These are phyloP conservation scores for Schizopygopsis pylzovi DNA, from an alignment of 2,797 vertebrate genomes.

Conservation along the genomic window DNA sequence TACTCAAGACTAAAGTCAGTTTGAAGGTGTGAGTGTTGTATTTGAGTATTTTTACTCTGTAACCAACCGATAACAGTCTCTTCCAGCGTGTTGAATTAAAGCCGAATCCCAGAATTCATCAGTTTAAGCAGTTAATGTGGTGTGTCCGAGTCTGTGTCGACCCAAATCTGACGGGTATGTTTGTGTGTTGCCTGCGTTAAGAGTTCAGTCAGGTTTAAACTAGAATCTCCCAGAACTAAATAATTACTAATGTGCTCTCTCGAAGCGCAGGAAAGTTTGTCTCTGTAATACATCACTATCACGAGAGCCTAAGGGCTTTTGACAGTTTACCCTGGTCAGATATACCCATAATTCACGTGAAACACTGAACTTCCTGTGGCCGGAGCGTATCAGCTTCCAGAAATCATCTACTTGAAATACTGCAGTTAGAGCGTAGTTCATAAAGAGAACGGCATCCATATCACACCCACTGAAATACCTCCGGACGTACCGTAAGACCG, in stretches of 20 bases:
- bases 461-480: no score
- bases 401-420: conserved; percentile 37
- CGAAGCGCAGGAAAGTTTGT: neutral
- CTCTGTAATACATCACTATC: conserved; percentile 22
- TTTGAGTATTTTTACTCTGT: neutral
- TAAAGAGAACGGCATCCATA: conserved; percentile 25
- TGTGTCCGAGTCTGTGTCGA: neutral
- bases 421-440: conserved; percentile 1
- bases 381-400: neutral
- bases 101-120: conserved; percentile 13
- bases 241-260: conserved; percentile 9
- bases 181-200: neutral
- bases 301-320: neutral
- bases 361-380: conserved; percentile 17
- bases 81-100: neutral
- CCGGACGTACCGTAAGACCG: conserved; percentile 28
- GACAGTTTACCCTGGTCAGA: conserved; percentile 16
- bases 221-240: conserved; percentile 4
- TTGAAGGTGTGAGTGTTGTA: neutral
- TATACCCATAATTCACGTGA: neutral
- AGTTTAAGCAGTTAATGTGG: neutral
- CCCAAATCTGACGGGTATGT: neutral
- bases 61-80: neutral
- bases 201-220: neutral
- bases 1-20: neutral